Base-by-base conservation (phyloP, 2,797 vertebrate genomes). In the Babyrousa celebensis region DNA sequence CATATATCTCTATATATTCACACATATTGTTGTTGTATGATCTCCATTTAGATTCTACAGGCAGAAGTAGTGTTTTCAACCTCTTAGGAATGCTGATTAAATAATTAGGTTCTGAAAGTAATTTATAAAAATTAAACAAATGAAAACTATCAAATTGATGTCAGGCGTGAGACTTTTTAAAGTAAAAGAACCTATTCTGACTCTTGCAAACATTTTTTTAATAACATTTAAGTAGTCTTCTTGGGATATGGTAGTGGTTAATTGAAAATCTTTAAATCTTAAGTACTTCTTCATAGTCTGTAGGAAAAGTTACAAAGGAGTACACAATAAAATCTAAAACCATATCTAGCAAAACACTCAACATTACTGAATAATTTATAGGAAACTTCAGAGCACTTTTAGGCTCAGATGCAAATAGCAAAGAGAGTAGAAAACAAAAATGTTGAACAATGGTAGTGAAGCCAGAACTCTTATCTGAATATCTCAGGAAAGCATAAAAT, bases 91-190 rank as follows among this genome's bases (percentile, higher is more conserved):
- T 2, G 6, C 12, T 68, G 29, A 82, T 58, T 75, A 89, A 85
- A 91, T 75, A 70, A 91, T 84, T 72, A 85, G 71, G 21, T 85
- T 89, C 10, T 92, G 1, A 74, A 95, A 78, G 36, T 67, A 92
- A 92, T 79, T 85, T 83, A 96, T 54, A 11, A 89, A 95, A 89
- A 87, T 62, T 75, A 85, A 80, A 40, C 1, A 92, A 85, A 89
- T 56, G 12, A 93, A 78, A 85, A 60, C 67, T n/a, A 84, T 15
- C n/a, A 89, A 92, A 18, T 1, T n/a, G 9, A 85, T 85, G 1
- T 71, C 68, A 80, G 21, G 72, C 2, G 2, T 80, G 40, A 40
- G 1, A 85, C 17, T 70, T 56, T 65, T 77, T 56, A 89, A 56
- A 74, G 36, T 32, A 72, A 94, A 92, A 67, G 7, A 85, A 62